phyloP scores from a whole-genome alignment of 2,888 invertebrate genomes.

The Drosophila neonasuta region DNA sequence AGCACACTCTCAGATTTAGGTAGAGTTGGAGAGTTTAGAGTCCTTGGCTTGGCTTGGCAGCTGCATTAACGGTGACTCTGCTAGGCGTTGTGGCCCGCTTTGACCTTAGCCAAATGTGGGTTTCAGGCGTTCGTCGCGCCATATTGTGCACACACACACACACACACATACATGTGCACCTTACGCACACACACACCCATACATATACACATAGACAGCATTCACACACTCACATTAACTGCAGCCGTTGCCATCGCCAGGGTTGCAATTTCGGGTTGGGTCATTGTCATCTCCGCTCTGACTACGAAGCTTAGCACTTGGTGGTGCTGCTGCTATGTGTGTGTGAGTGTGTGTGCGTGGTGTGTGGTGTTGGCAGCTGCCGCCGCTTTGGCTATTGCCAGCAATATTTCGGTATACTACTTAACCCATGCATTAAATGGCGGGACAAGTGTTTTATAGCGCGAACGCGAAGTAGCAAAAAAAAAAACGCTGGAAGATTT shows the following conservation, averaged over 20 bases:
- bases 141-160: slow-evolving; percentile 59
- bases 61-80: slow-evolving; percentile 41
- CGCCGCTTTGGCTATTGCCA: slow-evolving; percentile 56
- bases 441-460: slow-evolving; percentile 71
- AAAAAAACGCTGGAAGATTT: neutral
- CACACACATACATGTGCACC: slow-evolving; percentile 29
- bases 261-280: slow-evolving; percentile 64
- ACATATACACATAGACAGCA: slow-evolving; percentile 22
- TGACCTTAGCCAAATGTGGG: slow-evolving; percentile 65
- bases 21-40: slow-evolving; percentile 16
- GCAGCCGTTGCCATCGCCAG: slow-evolving; percentile 62
- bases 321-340: slow-evolving; percentile 3
- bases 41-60: slow-evolving; percentile 33
- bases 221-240: slow-evolving; percentile 49
- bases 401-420: slow-evolving; percentile 78
- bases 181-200: slow-evolving; percentile 42
- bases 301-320: slow-evolving; percentile 36
- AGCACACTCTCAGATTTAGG: neutral
- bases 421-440: slow-evolving; percentile 77
- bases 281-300: slow-evolving; percentile 40
- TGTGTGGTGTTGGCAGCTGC: slow-evolving; percentile 58
- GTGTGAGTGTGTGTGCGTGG: slow-evolving; percentile 5
- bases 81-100: slow-evolving; percentile 38
- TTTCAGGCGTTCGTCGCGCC: slow-evolving; percentile 61
- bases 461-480: slow-evolving; percentile 15